These are phyloP conservation scores for Odocoileus virginianus DNA, from an alignment of 2,113 vertebrate genomes.

Conservation along the genomic window DNA sequence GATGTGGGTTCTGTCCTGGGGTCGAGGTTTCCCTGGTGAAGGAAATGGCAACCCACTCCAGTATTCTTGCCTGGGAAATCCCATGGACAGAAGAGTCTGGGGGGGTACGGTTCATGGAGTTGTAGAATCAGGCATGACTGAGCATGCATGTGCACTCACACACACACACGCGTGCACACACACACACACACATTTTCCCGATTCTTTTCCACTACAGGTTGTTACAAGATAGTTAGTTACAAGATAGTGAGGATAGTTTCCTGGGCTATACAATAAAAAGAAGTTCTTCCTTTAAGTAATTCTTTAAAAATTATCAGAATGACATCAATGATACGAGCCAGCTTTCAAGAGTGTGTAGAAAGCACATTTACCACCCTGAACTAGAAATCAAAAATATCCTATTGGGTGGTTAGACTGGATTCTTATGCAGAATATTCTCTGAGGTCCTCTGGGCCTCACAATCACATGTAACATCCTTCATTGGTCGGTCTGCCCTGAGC, in stretches of 20 bases:
- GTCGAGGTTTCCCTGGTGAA: not conserved
- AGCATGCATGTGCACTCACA: not conserved
- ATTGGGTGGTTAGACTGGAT: not conserved
- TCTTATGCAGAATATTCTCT: not conserved
- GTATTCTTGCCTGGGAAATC: not conserved
- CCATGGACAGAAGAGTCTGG: not conserved
- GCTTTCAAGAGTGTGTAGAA: not conserved
- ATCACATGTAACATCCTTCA: accelerated
- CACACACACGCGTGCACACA: not conserved
- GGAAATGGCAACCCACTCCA: not conserved
- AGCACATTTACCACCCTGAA: not conserved
- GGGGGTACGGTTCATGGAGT: not conserved
- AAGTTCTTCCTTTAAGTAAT: not conserved
- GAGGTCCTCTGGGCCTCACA: not conserved
- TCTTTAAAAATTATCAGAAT: not conserved
- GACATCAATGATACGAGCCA: no score
- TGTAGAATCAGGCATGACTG: not conserved
- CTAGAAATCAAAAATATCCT: not conserved
- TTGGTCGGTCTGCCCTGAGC: not conserved
- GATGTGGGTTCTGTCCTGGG: not conserved
- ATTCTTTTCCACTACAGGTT: not conserved
- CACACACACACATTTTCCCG: not conserved
- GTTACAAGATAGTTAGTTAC: not conserved
- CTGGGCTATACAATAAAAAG: not conserved
- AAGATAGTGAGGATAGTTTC: not conserved